These are phyloP conservation scores for Sebastes hubbsi DNA, from an alignment of 2,797 vertebrate species.

Conservation along the genomic window DNA sequence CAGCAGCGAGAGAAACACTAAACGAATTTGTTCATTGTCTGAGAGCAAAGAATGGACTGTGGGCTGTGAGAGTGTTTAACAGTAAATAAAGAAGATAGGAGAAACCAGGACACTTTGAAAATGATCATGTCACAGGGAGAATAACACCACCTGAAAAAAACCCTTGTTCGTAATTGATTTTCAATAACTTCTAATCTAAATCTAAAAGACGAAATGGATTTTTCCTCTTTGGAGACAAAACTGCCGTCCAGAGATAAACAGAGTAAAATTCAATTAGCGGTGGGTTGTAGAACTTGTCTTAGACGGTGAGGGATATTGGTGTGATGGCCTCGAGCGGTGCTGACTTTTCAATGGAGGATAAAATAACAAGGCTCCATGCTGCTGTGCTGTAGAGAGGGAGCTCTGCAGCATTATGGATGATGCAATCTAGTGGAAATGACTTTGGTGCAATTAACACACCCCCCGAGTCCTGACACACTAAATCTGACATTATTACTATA, in stretches of 20 bases:
- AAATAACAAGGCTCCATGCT: neutral
- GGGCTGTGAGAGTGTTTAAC: neutral
- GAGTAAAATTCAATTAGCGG: neutral
- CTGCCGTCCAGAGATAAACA: neutral
- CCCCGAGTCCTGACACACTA: conserved; percentile 30
- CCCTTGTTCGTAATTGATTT: neutral
- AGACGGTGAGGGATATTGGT: neutral
- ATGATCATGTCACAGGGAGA: neutral
- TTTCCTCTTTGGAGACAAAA: neutral
- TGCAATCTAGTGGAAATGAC: conserved; percentile 43
- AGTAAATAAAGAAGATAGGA: neutral
- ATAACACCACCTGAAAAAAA: neutral
- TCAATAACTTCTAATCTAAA: neutral
- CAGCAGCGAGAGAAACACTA: neutral
- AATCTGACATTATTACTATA: conserved; percentile 42
- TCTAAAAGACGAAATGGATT: neutral
- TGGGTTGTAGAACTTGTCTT: conserved; percentile 4
- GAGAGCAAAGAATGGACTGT: neutral
- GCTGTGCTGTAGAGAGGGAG: conserved; percentile 10
- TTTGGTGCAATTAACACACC: conserved; percentile 28
- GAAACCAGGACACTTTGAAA: neutral
- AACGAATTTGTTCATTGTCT: neutral
- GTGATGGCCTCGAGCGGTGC: neutral
- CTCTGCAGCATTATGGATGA: conserved; percentile 44
- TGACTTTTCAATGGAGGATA: neutral